These are phyloP conservation scores for Hyposoter dolosus DNA, from an alignment of 2,888 invertebrate genomes.

Conservation along the genomic window DNA sequence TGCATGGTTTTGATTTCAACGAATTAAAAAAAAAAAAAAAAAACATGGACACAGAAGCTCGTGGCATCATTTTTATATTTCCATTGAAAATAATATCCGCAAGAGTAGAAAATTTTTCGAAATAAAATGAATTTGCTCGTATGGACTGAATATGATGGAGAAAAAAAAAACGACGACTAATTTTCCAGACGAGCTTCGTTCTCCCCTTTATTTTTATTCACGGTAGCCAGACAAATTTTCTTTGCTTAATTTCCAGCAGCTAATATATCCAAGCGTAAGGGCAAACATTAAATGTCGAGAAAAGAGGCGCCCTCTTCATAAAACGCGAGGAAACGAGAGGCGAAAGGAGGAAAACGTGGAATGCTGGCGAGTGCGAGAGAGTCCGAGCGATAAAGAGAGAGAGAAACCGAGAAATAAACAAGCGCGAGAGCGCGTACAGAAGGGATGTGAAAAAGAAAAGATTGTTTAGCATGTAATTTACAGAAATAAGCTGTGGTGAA, in stretches of 20 bases:
- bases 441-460: constrained; percentile 38
- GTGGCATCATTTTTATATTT: too few relatives aligned
- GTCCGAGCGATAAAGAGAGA: neutral
- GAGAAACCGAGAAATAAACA: constrained; percentile 4
- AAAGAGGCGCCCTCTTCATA: constrained; percentile 26
- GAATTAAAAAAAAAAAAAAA: neutral
- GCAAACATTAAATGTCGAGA: constrained; percentile 44
- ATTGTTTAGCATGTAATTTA: constrained; percentile 66
- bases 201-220: constrained; percentile 20
- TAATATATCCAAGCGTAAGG: constrained; percentile 31
- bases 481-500: constrained; percentile 64
- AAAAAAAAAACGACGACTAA: neutral
- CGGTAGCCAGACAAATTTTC: constrained; percentile 37
- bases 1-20: neutral
- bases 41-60: too few relatives aligned
- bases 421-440: constrained; percentile 22
- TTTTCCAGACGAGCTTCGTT: constrained; percentile 28
- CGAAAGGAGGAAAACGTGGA: constrained; percentile 20
- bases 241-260: constrained; percentile 33
- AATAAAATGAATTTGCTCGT: neutral
- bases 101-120: neutral
- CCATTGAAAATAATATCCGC: too few relatives aligned
- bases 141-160: neutral
- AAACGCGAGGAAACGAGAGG: constrained; percentile 34
- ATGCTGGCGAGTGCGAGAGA: neutral